These are phyloP conservation scores for Solenopsis fugax DNA, from an alignment of 1,140 invertebrate genomes.

Conservation along the genomic window DNA sequence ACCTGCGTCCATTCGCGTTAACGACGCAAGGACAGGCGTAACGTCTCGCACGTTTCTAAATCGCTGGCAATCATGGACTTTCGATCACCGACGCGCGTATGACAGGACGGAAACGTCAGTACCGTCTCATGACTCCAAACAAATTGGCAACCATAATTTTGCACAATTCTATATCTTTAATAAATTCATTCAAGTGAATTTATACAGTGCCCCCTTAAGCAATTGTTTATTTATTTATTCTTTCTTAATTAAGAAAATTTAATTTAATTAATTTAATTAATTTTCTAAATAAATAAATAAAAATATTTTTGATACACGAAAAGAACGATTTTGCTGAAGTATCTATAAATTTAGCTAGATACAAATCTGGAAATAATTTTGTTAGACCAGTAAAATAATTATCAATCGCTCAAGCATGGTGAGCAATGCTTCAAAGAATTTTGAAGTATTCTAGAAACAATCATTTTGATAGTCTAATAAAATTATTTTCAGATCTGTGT, in stretches of 20 bases:
- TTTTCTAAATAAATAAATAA: not conserved
- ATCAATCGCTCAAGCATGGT: no score
- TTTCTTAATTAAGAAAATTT: not conserved
- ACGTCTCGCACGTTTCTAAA: conserved; percentile 57
- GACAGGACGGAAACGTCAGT: conserved; percentile 16
- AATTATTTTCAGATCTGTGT: no score
- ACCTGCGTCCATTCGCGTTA: conserved; percentile 46
- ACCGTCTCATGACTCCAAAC: not conserved
- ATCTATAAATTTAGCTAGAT: no score
- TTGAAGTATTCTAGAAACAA: no score
- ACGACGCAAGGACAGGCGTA: conserved; percentile 19
- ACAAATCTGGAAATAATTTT: no score
- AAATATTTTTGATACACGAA: not conserved
- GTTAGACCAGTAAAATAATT: no score
- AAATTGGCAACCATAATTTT: not conserved
- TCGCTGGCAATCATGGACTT: conserved; percentile 26
- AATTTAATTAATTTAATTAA: not conserved
- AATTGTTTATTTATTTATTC: no score
- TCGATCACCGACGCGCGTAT: conserved; percentile 50
- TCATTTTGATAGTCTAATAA: no score
- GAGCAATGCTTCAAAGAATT: no score
- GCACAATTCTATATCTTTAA: not conserved
- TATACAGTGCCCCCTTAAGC: no score
- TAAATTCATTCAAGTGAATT: no score
- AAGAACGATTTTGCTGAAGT: not conserved